Conservation (phyloP, 2,113 vertebrate genomes). For the Neoarius graeffei region DNA sequence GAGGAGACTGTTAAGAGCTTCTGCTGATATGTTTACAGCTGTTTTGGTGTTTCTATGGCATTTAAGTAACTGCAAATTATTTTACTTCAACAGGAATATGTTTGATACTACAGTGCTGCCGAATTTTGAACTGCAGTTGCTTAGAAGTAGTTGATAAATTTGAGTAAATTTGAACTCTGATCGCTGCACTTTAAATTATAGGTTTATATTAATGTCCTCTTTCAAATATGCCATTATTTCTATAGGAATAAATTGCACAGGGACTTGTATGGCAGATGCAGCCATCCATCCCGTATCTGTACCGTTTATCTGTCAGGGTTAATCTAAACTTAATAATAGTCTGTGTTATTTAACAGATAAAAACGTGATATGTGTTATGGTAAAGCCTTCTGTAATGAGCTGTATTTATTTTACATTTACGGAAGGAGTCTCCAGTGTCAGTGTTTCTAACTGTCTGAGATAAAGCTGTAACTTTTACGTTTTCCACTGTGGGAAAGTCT, state of each 20-base stretch:
- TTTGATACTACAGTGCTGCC: not conserved
- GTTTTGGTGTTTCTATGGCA: not conserved
- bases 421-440: not conserved
- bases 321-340: not conserved
- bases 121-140: too few relatives aligned
- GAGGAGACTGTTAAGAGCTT: not conserved
- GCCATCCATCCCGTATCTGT: too few relatives aligned
- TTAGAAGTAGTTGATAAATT: not conserved
- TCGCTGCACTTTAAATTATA: not conserved
- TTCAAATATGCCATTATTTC: not conserved
- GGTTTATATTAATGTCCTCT: not conserved
- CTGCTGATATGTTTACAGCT: not conserved
- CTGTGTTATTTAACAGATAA: not conserved
- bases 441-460: not conserved
- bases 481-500: not conserved
- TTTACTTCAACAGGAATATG: not conserved
- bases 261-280: not conserved
- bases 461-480: not conserved
- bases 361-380: not conserved
- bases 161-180: not conserved
- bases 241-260: not conserved
- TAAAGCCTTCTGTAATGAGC: not conserved
- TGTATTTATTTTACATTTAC: not conserved
- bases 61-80: not conserved
- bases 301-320: too few relatives aligned